Percentiles rank a stretch among this genome's conserved stretches.
Conservation (phyloP, 2,797 vertebrate species). For the Oreonectes daqikongensis region DNA sequence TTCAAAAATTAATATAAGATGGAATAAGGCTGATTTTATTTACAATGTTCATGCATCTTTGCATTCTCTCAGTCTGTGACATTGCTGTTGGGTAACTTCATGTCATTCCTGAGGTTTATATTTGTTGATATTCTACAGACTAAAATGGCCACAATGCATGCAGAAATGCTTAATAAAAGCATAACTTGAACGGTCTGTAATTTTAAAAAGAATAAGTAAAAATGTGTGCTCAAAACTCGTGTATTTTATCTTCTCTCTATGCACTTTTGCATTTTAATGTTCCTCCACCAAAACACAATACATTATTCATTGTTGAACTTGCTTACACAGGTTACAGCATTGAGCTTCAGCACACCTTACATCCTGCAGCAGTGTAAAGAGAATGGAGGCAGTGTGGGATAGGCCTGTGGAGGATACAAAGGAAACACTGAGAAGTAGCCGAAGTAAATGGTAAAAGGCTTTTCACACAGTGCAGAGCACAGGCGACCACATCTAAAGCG, state of each 20-base stretch:
- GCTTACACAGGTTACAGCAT: background rate
- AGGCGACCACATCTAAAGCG: slow-evolving; percentile 63
- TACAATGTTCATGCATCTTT: too few relatives aligned
- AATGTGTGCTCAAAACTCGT: background rate
- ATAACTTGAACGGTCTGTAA: too few relatives aligned
- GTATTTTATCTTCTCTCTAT: background rate
- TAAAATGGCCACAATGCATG: too few relatives aligned
- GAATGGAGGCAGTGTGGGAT: slow-evolving; percentile 14
- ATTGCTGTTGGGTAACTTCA: too few relatives aligned
- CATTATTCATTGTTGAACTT: slow-evolving; percentile 16
- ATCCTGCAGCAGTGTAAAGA: background rate
- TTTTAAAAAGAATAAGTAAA: too few relatives aligned
- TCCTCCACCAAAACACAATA: slow-evolving; percentile 3
- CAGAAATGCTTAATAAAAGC: too few relatives aligned
- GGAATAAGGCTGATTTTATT: too few relatives aligned
- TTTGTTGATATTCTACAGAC: too few relatives aligned
- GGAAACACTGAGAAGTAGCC: slow-evolving; percentile 57
- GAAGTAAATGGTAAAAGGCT: slow-evolving; percentile 67
- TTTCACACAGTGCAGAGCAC: slow-evolving; percentile 66
- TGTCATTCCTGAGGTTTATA: too few relatives aligned
- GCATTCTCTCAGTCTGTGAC: too few relatives aligned
- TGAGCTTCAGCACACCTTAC: background rate
- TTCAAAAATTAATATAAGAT: too few relatives aligned
- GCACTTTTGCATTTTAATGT: background rate
- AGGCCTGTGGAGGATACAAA: slow-evolving; percentile 39